Evolutionary conservation across 2,797 vertebrate species (phyloP).

Genomic region (Micrastur ruficollis): DNA sequence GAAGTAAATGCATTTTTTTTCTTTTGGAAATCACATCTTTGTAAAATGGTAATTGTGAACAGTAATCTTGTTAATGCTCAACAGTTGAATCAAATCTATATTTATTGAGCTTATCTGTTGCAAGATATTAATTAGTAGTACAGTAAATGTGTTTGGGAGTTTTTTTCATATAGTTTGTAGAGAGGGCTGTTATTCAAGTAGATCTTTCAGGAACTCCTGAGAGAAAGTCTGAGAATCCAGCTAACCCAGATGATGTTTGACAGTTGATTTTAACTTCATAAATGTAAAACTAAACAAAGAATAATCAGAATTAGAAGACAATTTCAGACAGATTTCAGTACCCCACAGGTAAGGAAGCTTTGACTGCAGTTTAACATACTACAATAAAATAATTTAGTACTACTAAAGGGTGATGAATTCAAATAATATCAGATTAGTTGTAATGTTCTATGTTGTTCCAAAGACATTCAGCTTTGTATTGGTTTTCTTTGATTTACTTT

Average conservation of each 20-base stretch:
- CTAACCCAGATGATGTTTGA: not conserved
- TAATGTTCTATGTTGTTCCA: not conserved
- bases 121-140: not conserved
- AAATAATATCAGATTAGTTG: not conserved
- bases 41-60: not conserved
- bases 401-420: not conserved
- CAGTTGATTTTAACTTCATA: not conserved
- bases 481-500: not conserved
- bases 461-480: not conserved
- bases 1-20: not conserved
- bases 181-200: not conserved
- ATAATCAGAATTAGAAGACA: not conserved
- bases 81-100: not conserved
- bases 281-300: not conserved
- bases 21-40: not conserved
- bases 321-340: not conserved
- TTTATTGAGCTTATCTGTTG: not conserved
- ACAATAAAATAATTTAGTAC: not conserved
- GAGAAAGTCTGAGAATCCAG: not conserved
- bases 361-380: not conserved
- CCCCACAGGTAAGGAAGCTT: not conserved
- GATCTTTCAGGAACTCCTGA: not conserved
- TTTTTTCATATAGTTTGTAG: not conserved
- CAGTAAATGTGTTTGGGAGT: not conserved
- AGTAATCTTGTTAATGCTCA: not conserved